These are phyloP conservation scores for Mus spicilegus DNA, from an alignment of 2,113 vertebrate genomes.

Conservation along the genomic window DNA sequence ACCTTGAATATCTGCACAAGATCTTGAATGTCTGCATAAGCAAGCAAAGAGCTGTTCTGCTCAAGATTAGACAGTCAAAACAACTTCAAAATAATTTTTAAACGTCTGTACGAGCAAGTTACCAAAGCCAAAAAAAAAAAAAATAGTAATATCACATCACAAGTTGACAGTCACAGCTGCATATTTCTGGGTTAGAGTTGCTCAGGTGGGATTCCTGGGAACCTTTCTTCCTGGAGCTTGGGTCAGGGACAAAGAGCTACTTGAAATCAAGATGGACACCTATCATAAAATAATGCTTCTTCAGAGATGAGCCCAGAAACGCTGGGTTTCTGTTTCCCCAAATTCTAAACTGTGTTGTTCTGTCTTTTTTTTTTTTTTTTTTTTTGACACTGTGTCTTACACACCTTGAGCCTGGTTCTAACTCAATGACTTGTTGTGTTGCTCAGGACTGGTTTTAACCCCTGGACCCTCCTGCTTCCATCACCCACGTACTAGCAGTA, in stretches of 20 bases:
- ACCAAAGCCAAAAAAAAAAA: too few species aligned
- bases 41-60: not conserved
- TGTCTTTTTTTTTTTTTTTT: not conserved
- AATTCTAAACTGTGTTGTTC: not conserved
- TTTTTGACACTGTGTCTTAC: not conserved
- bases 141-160: not conserved
- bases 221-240: not conserved
- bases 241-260: not conserved
- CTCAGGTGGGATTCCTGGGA: not conserved
- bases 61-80: not conserved
- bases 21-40: not conserved
- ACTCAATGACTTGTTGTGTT: not conserved
- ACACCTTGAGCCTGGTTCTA: not conserved
- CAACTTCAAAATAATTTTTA: not conserved
- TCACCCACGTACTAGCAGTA: not conserved
- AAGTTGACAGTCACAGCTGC: not conserved
- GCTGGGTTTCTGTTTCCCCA: not conserved
- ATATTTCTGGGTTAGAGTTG: not conserved
- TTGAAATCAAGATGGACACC: not conserved
- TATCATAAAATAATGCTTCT: not conserved
- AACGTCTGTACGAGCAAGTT: not conserved
- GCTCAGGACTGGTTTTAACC: not conserved
- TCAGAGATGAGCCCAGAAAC: not conserved
- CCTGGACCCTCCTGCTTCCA: too few species aligned
- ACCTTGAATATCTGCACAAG: not conserved